A percentile compares a stretch with the other conserved stretches of the same genome.
These are phyloP conservation scores for Sacculina carcini DNA, from an alignment of 2,888 invertebrate species.

Conservation along the genomic window DNA sequence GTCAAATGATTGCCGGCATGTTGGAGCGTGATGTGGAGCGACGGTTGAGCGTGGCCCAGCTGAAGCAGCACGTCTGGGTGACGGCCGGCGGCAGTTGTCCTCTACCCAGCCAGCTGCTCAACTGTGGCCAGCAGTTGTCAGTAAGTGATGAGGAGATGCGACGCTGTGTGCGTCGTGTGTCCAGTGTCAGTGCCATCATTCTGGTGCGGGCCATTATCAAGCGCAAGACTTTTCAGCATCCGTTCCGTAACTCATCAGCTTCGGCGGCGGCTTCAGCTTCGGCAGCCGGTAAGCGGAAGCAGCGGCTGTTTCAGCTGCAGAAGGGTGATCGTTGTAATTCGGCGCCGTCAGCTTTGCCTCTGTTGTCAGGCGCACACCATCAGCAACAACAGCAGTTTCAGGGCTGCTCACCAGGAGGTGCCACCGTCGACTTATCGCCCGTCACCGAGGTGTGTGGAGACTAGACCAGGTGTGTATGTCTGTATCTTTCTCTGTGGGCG, in stretches of 20 bases:
- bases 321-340: too few relatives aligned
- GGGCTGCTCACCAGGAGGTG: too few relatives aligned
- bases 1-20: conserved; percentile 50
- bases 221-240: conserved; percentile 65
- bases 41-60: conserved; percentile 48
- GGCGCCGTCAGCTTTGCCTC: too few relatives aligned
- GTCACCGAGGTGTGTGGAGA: too few relatives aligned
- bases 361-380: too few relatives aligned
- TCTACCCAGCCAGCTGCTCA: conserved; percentile 65
- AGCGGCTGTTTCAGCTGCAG: too few relatives aligned
- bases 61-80: conserved; percentile 74
- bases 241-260: conserved; percentile 21
- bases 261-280: too few relatives aligned
- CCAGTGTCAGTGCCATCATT: conserved; percentile 77
- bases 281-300: too few relatives aligned
- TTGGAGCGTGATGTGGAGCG: conserved; percentile 54
- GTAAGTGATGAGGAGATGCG: conserved; percentile 85
- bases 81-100: conserved; percentile 40
- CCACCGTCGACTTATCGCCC: too few relatives aligned
- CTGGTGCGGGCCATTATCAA: conserved; percentile 91
- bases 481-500: too few relatives aligned
- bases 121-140: conserved; percentile 60
- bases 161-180: conserved; percentile 68
- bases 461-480: too few relatives aligned
- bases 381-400: too few relatives aligned